These are phyloP conservation scores for Phragmatobia fuliginosa DNA, from an alignment of 2,888 invertebrate species.

Conservation along the genomic window DNA sequence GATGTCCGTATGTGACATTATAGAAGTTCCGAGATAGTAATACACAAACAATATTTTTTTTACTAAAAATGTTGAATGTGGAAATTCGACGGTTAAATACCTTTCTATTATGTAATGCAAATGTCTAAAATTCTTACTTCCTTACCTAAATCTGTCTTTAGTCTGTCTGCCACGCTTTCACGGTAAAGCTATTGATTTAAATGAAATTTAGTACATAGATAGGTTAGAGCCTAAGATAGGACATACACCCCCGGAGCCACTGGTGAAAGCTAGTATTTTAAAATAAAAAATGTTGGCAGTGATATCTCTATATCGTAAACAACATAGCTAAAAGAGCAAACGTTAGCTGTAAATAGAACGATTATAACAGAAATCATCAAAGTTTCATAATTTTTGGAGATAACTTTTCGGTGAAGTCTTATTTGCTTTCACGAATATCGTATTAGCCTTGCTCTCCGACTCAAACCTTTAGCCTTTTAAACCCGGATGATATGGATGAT, in stretches of 20 bases:
- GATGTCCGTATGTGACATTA: constrained; percentile 12
- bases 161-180: too few species aligned
- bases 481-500: constrained; percentile 49
- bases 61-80: background rate
- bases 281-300: too few species aligned
- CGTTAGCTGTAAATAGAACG: background rate
- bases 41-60: background rate
- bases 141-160: too few species aligned
- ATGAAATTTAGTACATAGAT: too few species aligned
- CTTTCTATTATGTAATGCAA: too few species aligned
- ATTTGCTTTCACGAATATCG: background rate
- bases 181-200: too few species aligned
- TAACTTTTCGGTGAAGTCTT: background rate
- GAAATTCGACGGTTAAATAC: background rate
- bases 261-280: too few species aligned
- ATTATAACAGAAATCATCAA: background rate
- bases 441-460: background rate
- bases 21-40: constrained; percentile 23
- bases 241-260: too few species aligned
- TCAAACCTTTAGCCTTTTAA: constrained; percentile 38
- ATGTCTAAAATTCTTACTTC: too few species aligned
- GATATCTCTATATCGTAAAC: background rate
- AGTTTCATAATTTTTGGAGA: background rate
- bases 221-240: too few species aligned
- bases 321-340: background rate